These are phyloP conservation scores for Drosophila subpulchrella DNA, from an alignment of 1,140 invertebrate species.

Conservation along the genomic window DNA sequence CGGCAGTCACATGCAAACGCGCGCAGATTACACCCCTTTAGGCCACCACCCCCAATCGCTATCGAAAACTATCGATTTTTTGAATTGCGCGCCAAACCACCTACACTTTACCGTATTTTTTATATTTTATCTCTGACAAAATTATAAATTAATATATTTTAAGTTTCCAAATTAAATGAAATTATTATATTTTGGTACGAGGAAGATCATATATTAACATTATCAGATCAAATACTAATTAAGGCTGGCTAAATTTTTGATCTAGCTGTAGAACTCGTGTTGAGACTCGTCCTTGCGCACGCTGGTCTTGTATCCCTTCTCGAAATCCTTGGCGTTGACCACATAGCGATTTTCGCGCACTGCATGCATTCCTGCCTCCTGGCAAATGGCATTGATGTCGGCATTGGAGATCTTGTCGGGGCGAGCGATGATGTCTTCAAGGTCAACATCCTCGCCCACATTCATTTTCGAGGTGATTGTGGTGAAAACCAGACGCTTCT, in stretches of 20 bases:
- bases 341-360: constrained; percentile 98
- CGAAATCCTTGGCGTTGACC: constrained; percentile 99
- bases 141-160: too few relatives aligned
- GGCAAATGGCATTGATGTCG: constrained; percentile 99
- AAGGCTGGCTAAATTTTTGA: not conserved
- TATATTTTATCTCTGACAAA: not conserved
- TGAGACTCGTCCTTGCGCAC: constrained; percentile 99
- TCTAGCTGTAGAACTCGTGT: constrained; percentile 99
- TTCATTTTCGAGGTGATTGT: constrained; percentile 99
- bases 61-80: constrained; percentile 11
- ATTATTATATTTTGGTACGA: too few relatives aligned
- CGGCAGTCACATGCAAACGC: constrained; percentile 17
- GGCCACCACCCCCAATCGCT: not conserved
- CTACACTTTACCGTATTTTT: not conserved
- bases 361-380: constrained; percentile 98
- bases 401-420: constrained; percentile 99
- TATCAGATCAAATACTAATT: not conserved
- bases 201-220: too few relatives aligned
- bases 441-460: constrained; percentile 98
- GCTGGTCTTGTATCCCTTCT: constrained; percentile 99
- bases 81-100: constrained; percentile 6
- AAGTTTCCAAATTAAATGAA: too few relatives aligned
- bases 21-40: not conserved
- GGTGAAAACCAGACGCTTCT: constrained; percentile 98
- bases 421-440: constrained; percentile 99